Base-by-base conservation (phyloP, 2,797 vertebrate species). In the Sebastes nivosus region DNA sequence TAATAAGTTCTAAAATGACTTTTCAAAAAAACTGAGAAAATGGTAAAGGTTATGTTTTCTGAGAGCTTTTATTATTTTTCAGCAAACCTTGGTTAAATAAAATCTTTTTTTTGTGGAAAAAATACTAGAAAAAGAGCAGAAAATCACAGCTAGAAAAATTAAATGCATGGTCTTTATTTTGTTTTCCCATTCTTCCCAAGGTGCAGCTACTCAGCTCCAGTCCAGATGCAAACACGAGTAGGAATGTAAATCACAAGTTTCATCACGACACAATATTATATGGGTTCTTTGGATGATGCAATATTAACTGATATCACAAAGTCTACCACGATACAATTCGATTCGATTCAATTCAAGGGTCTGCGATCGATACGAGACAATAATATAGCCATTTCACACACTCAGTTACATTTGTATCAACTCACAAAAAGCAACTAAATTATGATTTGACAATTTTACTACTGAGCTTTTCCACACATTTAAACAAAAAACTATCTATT, bases 141-240 rank as follows among this genome's bases (percentile, higher is more conserved):
- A 77, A 75, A 67, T n/a, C 4, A 27, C 4, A 22, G 30, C 34
- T 20, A 22, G 25, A 54, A 38, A 80, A 66, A 74, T 34, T 0
- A 69, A 77, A 73, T 68, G 57, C 63, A 68, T 25, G 27, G 30
- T 77, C 18, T 46, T 18, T 38, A 29, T 76, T 69, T 24, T 32
- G 7, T 42, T 55, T 55, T 52, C n/a, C 14, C 29, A 42, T 42
- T 65, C 79, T 13, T 38, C 36, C 58, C 14, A 50, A 52, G 24
- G 58, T 67, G 32, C 30, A 30, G 59, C 29, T 34, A 52, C 54
- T 83, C 70, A 55, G 58, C 79, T 68, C 32, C 38, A 78, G 55
- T 34, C 80, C 83, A 90, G 83, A 74, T 85, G 79, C 67, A 38
- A 38, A 38, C 12, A 42, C 42, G 6, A 8, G 42, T 46, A 18